Percentiles rank a stretch among this genome's conserved stretches.
Conservation (phyloP, 2,797 vertebrate species). For the Oreochromis grahami region DNA sequence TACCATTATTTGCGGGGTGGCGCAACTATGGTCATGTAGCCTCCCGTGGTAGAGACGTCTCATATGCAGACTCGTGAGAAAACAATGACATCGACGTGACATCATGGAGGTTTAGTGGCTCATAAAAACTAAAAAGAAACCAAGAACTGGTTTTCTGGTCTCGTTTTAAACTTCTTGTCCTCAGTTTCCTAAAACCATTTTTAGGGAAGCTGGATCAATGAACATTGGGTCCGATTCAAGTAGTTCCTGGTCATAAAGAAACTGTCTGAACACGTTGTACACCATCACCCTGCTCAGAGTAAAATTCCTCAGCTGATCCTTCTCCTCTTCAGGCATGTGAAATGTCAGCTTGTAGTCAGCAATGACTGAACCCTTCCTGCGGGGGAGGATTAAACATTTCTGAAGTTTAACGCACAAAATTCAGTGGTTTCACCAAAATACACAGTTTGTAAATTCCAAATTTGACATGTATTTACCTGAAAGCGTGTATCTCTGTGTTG, state of each 20-base stretch:
- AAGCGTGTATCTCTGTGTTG: slow-evolving; percentile 2
- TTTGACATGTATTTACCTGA: slow-evolving; percentile 46
- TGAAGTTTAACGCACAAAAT: not conserved
- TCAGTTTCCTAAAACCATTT: slow-evolving; percentile 9
- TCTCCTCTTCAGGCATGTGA: slow-evolving; percentile 41
- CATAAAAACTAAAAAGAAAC: not conserved
- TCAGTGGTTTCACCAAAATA: not conserved
- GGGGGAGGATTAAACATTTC: not conserved
- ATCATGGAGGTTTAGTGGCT: not conserved
- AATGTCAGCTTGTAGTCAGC: slow-evolving; percentile 61
- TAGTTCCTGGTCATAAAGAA: slow-evolving; percentile 56
- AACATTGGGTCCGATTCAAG: not conserved
- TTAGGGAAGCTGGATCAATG: slow-evolving; percentile 46
- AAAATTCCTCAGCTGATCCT: slow-evolving; percentile 35
- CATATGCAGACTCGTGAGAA: not conserved
- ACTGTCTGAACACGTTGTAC: slow-evolving; percentile 68
- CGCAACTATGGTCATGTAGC: not conserved
- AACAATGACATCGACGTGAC: not conserved
- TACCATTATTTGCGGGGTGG: not conserved
- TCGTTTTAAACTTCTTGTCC: not conserved
- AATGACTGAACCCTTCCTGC: slow-evolving; percentile 47
- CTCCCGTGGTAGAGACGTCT: slow-evolving; percentile 8
- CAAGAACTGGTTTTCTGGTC: not conserved
- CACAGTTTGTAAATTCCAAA: too few species aligned
- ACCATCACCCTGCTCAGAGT: slow-evolving; percentile 68